A percentile compares a stretch with the other conserved stretches of the same genome.
Evolutionary conservation across 1,140 invertebrate genomes (phyloP).

Genomic region (Hormaphis cornu): DNA sequence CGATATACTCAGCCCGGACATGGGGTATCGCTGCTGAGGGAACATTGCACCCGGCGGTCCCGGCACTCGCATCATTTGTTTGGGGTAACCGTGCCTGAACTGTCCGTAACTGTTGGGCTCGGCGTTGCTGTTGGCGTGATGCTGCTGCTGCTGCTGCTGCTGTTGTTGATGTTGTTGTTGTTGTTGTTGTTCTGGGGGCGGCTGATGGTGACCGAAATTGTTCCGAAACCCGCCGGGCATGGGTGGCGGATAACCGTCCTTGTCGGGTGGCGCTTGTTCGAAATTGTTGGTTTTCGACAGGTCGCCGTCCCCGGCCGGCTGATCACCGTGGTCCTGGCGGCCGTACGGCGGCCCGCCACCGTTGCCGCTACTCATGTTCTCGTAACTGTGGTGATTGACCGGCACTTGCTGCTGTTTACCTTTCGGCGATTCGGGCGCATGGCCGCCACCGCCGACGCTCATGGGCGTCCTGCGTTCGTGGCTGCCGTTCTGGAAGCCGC

Average conservation of each 20-base stretch:
- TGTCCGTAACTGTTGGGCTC: conserved; percentile 13
- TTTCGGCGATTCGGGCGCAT: conserved; percentile 20
- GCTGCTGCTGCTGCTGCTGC: no score
- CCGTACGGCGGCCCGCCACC: conserved; percentile 3
- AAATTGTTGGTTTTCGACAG: conserved; percentile 11
- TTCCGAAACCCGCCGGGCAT: neutral
- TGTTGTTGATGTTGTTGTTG: no score
- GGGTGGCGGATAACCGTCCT: conserved; percentile 23
- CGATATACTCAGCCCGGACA: conserved; percentile 54
- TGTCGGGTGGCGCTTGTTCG: conserved; percentile 18
- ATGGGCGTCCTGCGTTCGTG: conserved; percentile 26
- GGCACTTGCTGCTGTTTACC: conserved; percentile 24
- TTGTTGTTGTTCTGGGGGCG: neutral
- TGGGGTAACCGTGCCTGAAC: conserved; percentile 14
- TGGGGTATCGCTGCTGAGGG: conserved; percentile 31
- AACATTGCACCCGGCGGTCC: conserved; percentile 23
- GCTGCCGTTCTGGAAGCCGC: conserved; percentile 25
- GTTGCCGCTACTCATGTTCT: neutral
- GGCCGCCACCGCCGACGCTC: neutral
- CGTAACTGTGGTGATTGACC: conserved; percentile 15
- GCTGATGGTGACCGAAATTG: conserved; percentile 16
- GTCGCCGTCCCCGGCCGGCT: neutral
- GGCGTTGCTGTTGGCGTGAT: conserved; percentile 9
- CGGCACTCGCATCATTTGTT: conserved; percentile 21
- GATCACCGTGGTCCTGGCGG: conserved; percentile 17